phyloP scores from a whole-genome alignment of 2,113 vertebrate genomes.

The Crocuta crocuta region DNA sequence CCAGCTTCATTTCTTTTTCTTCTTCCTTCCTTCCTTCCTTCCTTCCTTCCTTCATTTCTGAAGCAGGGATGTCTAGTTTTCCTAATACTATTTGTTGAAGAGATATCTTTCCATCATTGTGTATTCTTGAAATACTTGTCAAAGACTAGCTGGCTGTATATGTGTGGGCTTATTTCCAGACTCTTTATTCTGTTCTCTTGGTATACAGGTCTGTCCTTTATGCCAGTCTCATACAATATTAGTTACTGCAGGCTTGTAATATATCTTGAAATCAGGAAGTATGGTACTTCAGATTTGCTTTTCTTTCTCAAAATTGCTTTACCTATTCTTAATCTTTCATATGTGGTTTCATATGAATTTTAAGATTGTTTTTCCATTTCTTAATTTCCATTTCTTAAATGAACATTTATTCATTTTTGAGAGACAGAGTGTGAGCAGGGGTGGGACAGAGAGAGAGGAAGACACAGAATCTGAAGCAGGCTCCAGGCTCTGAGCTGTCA shows the following conservation, averaged over 20 bases:
- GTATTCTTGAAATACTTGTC: not conserved
- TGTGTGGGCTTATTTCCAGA: not conserved
- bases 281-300: not conserved
- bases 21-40: too few relatives aligned
- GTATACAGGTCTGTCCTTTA: not conserved
- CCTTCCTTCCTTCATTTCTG: too few relatives aligned
- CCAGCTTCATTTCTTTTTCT: not conserved
- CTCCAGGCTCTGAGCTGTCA: too few relatives aligned
- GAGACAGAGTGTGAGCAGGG: too few relatives aligned
- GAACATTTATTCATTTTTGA: too few relatives aligned
- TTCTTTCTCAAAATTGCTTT: not conserved
- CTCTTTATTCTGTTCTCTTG: not conserved
- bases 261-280: not conserved
- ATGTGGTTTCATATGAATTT: not conserved
- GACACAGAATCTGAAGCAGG: too few relatives aligned
- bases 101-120: not conserved
- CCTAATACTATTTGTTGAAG: not conserved
- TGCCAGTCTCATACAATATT: not conserved
- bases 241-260: not conserved
- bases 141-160: not conserved
- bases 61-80: not conserved
- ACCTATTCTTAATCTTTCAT: not conserved
- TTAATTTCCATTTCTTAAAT: too few relatives aligned
- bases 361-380: not conserved
- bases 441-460: too few relatives aligned